Conservation (phyloP, 1,140 invertebrate genomes). For the Calycopis cecrops region DNA sequence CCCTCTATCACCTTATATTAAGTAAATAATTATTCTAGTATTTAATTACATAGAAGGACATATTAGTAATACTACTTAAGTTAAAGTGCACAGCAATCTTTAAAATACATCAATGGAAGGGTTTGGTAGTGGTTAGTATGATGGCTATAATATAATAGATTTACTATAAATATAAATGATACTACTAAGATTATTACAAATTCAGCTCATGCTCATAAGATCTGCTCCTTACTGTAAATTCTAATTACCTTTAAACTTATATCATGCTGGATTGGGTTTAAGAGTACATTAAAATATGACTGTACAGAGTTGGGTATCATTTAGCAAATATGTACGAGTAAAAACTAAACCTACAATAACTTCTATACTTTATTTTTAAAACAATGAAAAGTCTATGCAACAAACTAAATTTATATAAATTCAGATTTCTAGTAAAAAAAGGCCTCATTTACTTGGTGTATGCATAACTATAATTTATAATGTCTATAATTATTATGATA, state of each 20-base stretch:
- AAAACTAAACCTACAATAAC: conserved; percentile 5
- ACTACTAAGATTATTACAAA: conserved; percentile 21
- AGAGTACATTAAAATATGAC: conserved; percentile 1
- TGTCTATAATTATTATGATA: neutral
- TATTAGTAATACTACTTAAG: conserved; percentile 9
- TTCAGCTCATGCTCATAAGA: conserved; percentile 72
- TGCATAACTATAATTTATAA: conserved; percentile 17
- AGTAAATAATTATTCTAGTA: conserved; percentile 5
- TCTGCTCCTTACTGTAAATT: conserved; percentile 42
- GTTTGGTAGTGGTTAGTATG: neutral
- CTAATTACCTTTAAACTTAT: too few relatives aligned
- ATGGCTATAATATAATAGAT: too few relatives aligned
- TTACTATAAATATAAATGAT: neutral
- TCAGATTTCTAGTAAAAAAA: conserved; percentile 37
- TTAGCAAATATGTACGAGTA: conserved; percentile 7
- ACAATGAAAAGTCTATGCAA: conserved; percentile 6
- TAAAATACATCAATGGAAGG: conserved; percentile 9
- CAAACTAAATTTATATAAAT: conserved; percentile 34
- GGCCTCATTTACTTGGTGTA: conserved; percentile 57
- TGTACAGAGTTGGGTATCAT: neutral
- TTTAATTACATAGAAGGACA: conserved; percentile 7
- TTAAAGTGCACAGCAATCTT: conserved; percentile 17
- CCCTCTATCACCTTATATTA: conserved; percentile 7
- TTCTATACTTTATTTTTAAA: conserved; percentile 6
- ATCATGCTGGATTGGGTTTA: neutral